phyloP scores from a whole-genome alignment of 1,140 invertebrate genomes.

The Bombus superbus region DNA sequence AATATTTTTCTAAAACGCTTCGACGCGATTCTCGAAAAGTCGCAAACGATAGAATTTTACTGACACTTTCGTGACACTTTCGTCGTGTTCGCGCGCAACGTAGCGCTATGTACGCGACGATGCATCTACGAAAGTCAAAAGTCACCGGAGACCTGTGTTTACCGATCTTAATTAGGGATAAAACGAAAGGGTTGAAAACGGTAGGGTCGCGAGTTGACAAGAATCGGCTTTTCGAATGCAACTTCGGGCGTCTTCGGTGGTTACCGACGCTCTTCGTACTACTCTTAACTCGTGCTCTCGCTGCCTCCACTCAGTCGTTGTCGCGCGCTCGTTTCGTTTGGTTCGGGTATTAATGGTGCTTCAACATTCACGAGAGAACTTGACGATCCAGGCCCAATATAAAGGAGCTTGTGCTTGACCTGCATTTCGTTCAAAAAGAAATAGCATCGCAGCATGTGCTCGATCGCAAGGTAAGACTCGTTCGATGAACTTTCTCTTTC shows the following conservation, averaged over 20 bases:
- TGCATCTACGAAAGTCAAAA: not conserved
- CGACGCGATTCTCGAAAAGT: not conserved
- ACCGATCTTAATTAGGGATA: slow-evolving; percentile 43
- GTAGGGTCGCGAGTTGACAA: slow-evolving; percentile 21
- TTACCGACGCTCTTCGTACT: slow-evolving; percentile 57
- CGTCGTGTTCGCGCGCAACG: not conserved
- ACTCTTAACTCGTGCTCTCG: slow-evolving; percentile 57
- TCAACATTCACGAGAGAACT: not conserved
- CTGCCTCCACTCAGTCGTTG: slow-evolving; percentile 62
- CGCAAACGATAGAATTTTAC: not conserved
- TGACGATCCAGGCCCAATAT: not conserved
- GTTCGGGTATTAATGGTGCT: slow-evolving; percentile 42
- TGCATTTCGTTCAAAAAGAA: not conserved
- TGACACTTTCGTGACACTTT: not conserved
- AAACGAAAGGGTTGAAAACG: slow-evolving; percentile 37
- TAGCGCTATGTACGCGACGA: not conserved
- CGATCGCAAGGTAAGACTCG: slow-evolving; percentile 22
- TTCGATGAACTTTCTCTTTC: not conserved
- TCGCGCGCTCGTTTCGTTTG: slow-evolving; percentile 61
- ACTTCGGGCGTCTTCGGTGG: slow-evolving; percentile 59
- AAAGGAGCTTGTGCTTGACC: slow-evolving; percentile 23
- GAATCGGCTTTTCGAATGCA: slow-evolving; percentile 59
- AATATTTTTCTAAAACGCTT: not conserved
- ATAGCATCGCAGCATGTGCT: slow-evolving; percentile 19
- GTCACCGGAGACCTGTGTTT: slow-evolving; percentile 9